phyloP scores from a whole-genome alignment of 2,888 invertebrate genomes.

The Caenorhabditis zanzibari region DNA sequence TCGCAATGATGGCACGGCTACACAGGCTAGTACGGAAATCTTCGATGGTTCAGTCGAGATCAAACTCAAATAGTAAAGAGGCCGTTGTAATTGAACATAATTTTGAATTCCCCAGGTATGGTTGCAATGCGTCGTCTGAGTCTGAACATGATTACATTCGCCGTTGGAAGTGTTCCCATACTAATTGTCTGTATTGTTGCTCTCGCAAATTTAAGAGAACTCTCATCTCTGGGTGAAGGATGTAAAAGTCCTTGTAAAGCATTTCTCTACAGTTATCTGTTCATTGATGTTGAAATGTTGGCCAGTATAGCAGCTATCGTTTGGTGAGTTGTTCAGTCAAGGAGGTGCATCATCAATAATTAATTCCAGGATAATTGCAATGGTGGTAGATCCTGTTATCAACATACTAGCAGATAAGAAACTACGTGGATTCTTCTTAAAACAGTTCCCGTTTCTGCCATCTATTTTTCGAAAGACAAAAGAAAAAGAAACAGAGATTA shows the following conservation, averaged over 20 bases:
- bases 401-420: constrained; percentile 75
- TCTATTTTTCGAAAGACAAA: background rate
- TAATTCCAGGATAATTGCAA: constrained; percentile 70
- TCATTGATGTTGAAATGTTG: constrained; percentile 78
- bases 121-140: constrained; percentile 78
- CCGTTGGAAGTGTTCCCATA: constrained; percentile 76
- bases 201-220: constrained; percentile 70
- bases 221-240: constrained; percentile 73
- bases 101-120: constrained; percentile 31
- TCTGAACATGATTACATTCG: constrained; percentile 76
- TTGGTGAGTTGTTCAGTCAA: constrained; percentile 64
- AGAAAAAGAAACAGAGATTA: background rate
- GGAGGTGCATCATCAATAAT: background rate
- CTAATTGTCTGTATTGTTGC: constrained; percentile 78
- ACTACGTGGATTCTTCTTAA: constrained; percentile 43
- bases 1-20: constrained; percentile 68
- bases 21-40: constrained; percentile 53
- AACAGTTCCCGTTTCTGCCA: constrained; percentile 29
- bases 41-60: constrained; percentile 51
- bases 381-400: constrained; percentile 80
- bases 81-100: too few species aligned
- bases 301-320: constrained; percentile 78
- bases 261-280: constrained; percentile 74
- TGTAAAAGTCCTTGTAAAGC: constrained; percentile 76
- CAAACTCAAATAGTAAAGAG: constrained; percentile 52